phyloP scores from a whole-genome alignment of 1,140 invertebrate genomes.

The Drosophila ironensis region DNA sequence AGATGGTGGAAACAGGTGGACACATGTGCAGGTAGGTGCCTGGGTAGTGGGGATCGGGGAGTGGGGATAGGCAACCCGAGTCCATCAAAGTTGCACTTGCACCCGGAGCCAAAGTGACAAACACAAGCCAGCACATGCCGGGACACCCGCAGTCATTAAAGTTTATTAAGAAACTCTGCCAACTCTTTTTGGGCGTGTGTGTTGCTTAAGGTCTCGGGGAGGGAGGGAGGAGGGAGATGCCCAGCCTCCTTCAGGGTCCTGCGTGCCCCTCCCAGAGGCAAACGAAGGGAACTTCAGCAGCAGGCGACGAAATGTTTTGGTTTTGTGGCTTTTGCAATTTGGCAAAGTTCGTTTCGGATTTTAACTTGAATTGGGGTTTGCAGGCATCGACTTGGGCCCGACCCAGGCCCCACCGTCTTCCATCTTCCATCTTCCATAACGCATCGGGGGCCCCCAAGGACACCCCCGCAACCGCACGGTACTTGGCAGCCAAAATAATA shows the following conservation, averaged over 20 bases:
- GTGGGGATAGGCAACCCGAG: conserved; percentile 38
- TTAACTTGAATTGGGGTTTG: conserved; percentile 53
- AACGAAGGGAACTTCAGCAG: conserved; percentile 32
- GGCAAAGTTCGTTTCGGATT: conserved; percentile 54
- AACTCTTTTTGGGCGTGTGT: conserved; percentile 26
- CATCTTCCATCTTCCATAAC: conserved; percentile 34
- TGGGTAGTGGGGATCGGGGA: not conserved
- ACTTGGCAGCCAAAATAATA: conserved; percentile 42
- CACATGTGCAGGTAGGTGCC: not conserved
- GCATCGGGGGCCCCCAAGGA: conserved; percentile 27
- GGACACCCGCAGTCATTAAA: conserved; percentile 74
- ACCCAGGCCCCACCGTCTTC: not conserved
- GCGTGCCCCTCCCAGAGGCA: not conserved
- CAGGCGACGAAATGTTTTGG: conserved; percentile 54
- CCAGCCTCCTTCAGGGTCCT: conserved; percentile 29
- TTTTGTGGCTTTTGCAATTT: conserved; percentile 58
- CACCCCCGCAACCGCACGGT: conserved; percentile 7
- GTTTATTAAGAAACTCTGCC: conserved; percentile 74
- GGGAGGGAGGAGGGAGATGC: not conserved
- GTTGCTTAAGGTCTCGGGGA: not conserved
- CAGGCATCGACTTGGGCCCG: conserved; percentile 20
- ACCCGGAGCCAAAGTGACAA: conserved; percentile 24
- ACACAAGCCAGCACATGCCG: conserved; percentile 40
- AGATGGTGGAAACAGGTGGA: conserved; percentile 10
- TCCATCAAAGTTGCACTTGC: conserved; percentile 66